Base-by-base conservation (phyloP, 2,888 invertebrate species). In the Clistopyga incitator region DNA sequence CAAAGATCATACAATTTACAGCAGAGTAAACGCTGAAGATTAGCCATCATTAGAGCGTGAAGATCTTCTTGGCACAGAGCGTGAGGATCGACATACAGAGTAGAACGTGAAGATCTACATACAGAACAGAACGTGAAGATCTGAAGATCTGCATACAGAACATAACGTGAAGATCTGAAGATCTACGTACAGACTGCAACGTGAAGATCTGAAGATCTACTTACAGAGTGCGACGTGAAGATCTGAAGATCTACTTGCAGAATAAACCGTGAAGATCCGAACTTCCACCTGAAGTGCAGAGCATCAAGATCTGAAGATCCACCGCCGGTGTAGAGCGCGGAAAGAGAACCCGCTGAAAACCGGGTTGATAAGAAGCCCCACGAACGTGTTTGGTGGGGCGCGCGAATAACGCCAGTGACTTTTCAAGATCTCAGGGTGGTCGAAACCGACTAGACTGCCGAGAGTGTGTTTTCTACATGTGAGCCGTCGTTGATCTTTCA, bases 371-470 rank as follows among this genome's bases (percentile, higher is more conserved):
- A 80, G 76, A 79, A 65, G 71, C 42, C 59, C 50, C 34, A 45
- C 59, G 78, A 83, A 83, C 79, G 67, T 29, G 71, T 70, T 81
- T 68, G 42, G 70, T 68, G 70, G 42, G 8, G 61, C 59, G 70
- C 70, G 72, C 76, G 80, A 56, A 75, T 59, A 78, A 78, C 70
- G 70, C 45, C 45, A 70, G 78, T 75, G 78, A 72, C 65, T 79
- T 72, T 65, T 54, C 54, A 77, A 82, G 61, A 75, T 70, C 71
- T 72, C 52, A 20, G 82, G 82, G 82, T 83, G 76, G 79, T 76
- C 76, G 82, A 71, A 20, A 50, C 23, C 71, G 34, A 38, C 45
- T 50, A 59, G 61, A n/a, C 34, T 13, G 68, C 18, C 47, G 45
- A 65, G 65, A 11, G 65, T 67, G 38, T 52, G 75, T 56, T 72